phyloP scores from a whole-genome alignment of 2,797 vertebrate genomes.

The Iguana delicatissima region DNA sequence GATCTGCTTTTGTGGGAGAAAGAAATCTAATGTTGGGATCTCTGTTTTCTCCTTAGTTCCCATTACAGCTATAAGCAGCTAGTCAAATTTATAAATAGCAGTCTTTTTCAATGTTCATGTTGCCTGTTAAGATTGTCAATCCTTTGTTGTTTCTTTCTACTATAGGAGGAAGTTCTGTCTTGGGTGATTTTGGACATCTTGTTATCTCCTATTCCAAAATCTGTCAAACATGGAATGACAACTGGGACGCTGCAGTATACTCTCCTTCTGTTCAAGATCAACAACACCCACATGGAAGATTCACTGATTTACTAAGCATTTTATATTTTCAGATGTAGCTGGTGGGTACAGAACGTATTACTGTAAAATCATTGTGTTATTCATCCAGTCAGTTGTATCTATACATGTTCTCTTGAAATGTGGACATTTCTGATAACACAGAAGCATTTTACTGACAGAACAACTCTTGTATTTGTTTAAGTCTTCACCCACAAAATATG shows the following conservation, averaged over 20 bases:
- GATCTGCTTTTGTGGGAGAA: not conserved
- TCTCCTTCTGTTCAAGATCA: conserved; percentile 72
- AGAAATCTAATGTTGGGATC: not conserved
- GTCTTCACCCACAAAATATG: conserved; percentile 26
- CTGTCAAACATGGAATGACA: conserved; percentile 82
- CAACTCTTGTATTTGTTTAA: conserved; percentile 44
- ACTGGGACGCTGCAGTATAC: conserved; percentile 72
- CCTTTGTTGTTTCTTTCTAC: conserved; percentile 70
- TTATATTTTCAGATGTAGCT: conserved; percentile 63
- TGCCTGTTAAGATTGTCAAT: conserved; percentile 57
- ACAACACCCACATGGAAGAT: conserved; percentile 72
- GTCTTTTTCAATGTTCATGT: conserved; percentile 49
- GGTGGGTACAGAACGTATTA: conserved; percentile 33
- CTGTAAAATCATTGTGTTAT: conserved; percentile 49
- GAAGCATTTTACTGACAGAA: conserved; percentile 38
- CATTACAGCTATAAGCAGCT: conserved; percentile 4
- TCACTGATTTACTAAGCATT: conserved; percentile 64
- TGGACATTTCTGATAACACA: conserved; percentile 45
- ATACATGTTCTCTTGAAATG: conserved; percentile 5
- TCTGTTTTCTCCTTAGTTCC: not conserved
- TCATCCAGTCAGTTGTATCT: conserved; percentile 52
- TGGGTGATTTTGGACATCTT: conserved; percentile 77
- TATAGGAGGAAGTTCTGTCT: conserved; percentile 60
- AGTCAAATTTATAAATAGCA: conserved; percentile 46
- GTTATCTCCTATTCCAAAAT: conserved; percentile 80